phyloP scores from a whole-genome alignment of 1,140 invertebrate genomes.

The Drosophila auraria region DNA sequence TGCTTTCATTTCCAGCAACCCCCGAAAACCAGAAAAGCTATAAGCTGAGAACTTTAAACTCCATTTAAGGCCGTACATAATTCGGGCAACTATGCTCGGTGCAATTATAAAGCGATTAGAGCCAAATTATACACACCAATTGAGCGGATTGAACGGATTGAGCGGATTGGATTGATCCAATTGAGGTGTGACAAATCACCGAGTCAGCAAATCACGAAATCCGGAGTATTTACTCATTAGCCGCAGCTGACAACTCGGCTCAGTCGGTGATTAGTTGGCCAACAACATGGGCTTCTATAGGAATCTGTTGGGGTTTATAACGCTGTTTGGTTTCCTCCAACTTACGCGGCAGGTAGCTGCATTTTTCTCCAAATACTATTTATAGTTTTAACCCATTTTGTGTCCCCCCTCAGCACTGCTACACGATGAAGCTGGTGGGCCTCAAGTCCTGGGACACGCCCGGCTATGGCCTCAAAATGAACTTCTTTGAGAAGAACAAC shows the following conservation, averaged over 20 bases:
- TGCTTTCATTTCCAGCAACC: background rate
- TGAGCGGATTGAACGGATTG: no score
- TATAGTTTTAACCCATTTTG: no score
- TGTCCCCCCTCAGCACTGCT: conserved; percentile 56
- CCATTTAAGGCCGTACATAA: conserved; percentile 5
- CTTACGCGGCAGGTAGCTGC: conserved; percentile 50
- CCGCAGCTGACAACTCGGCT: background rate
- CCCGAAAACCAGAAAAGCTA: background rate
- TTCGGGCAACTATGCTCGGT: conserved; percentile 3
- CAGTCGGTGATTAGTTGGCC: conserved; percentile 10
- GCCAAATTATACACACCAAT: background rate
- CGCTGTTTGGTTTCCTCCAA: conserved; percentile 38
- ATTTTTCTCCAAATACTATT: no score
- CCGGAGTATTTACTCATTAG: conserved; percentile 52
- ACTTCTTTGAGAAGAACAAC: conserved; percentile 56
- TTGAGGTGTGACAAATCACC: conserved; percentile 62
- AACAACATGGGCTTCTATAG: conserved; percentile 40
- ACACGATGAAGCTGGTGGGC: conserved; percentile 61
- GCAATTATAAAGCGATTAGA: conserved; percentile 44
- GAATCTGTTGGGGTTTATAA: conserved; percentile 29
- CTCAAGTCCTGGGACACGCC: conserved; percentile 55
- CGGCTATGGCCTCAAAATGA: conserved; percentile 56
- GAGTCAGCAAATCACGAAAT: background rate
- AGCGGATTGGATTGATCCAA: conserved; percentile 9
- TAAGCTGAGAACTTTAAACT: background rate